Base-by-base conservation (phyloP, 1,140 invertebrate species). In the Aplysia californica region DNA sequence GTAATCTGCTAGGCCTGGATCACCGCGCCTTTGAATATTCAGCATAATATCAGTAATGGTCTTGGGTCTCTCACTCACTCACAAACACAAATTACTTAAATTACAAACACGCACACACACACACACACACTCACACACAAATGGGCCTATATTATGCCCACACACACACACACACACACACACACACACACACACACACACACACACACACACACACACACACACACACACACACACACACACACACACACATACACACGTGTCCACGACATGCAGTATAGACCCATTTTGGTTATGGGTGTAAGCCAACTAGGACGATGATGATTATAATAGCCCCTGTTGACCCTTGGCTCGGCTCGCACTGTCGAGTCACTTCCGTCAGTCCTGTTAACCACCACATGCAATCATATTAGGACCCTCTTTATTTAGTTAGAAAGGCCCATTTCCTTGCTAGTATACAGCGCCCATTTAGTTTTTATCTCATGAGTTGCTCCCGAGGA, bases 301-400 rank as follows among this genome's bases (percentile, higher is more conserved):
- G 10, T n/a, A n/a, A 50, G 10, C 44, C 10, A 15, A 15, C n/a
- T 50, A 50, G n/a, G 10, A 15, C 44, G 44, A 50, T 10, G 10
- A 50, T 50, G 10, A 50, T 50, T n/a, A 50, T n/a, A 10, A 50
- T 50, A 50, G n/a, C 10, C 44, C n/a, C n/a, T 15, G n/a, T n/a
- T 15, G 10, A 15, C n/a, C n/a, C 44, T 50, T 10, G 44, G n/a
- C 44, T n/a, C n/a, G 44, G 44, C 10, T 50, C 44, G n/a, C 44
- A 50, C 44, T 50, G 94, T 94, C 70, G 95, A 94, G 87, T 91
- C 97, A 78, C 95, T 96, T 0, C 96, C 84, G 88, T 97, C 73
- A 92, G 97, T 90, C 73, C 68, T 90, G n/a, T 50, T 50, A n/a
- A 50, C n/a, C n/a, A 10, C 44, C n/a, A n/a, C n/a, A n/a, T n/a